Conservation (phyloP, 2,113 vertebrate genomes). For the Periophthalmodon schlosseri region DNA sequence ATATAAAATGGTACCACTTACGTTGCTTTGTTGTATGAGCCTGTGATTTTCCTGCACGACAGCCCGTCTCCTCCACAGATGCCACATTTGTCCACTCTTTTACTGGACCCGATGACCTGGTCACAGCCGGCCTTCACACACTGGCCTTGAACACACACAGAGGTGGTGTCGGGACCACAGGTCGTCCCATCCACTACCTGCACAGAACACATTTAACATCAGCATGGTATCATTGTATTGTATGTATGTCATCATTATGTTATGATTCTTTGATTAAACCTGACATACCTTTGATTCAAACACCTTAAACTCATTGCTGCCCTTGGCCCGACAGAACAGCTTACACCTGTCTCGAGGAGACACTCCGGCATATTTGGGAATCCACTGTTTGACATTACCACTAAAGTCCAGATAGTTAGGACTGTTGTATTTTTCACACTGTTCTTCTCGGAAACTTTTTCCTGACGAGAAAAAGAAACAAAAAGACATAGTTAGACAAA, state of each 20-base stretch:
- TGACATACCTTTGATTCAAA: constrained; percentile 89
- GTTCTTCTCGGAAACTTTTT: constrained; percentile 94
- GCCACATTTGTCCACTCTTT: constrained; percentile 92
- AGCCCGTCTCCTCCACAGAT: constrained; percentile 88
- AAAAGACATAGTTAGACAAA: background rate
- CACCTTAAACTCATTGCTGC: constrained; percentile 93
- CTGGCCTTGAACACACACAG: constrained; percentile 93
- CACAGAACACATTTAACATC: background rate
- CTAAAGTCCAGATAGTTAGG: constrained; percentile 82
- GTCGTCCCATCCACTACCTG: constrained; percentile 94
- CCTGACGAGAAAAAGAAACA: constrained; percentile 64
- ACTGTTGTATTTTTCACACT: constrained; percentile 92
- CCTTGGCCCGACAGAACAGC: constrained; percentile 88
- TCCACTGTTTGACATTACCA: constrained; percentile 88
- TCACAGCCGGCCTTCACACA: constrained; percentile 98
- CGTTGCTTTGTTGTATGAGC: constrained; percentile 86
- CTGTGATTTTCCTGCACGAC: constrained; percentile 88
- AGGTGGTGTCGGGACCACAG: constrained; percentile 92
- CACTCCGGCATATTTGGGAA: constrained; percentile 92
- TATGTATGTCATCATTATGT: background rate
- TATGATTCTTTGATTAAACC: background rate
- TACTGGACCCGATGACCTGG: constrained; percentile 88
- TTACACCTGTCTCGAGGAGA: constrained; percentile 93
- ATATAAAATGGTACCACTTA: constrained; percentile 57
- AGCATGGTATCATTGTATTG: background rate